These are phyloP conservation scores for Cheilosia grossa DNA, from an alignment of 2,888 invertebrate genomes.

Conservation along the genomic window DNA sequence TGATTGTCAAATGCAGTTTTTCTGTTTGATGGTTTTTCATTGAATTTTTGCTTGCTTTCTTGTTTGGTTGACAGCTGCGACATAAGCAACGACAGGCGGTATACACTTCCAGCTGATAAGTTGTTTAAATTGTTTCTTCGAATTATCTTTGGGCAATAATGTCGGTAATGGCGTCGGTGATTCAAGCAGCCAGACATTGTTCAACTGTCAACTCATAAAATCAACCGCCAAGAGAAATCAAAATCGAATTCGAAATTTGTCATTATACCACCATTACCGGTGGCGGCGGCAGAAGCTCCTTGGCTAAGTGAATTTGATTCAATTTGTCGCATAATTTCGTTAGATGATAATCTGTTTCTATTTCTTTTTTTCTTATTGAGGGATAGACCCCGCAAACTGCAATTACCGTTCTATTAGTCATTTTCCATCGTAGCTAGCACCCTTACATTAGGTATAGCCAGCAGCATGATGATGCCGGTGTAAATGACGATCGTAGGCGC, in stretches of 20 bases:
- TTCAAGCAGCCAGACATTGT: constrained; percentile 36
- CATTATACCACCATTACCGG: constrained; percentile 10
- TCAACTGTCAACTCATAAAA: constrained; percentile 44
- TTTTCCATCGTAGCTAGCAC: constrained; percentile 50
- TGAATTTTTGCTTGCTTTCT: constrained; percentile 3
- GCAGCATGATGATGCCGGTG: constrained; percentile 43
- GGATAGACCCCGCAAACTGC: constrained; percentile 53
- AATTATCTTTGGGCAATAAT: constrained; percentile 33
- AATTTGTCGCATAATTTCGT: constrained; percentile 70
- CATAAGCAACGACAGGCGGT: constrained; percentile 19
- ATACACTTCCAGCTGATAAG: constrained; percentile 17
- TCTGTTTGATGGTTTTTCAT: constrained; percentile 36
- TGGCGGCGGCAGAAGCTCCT: not conserved
- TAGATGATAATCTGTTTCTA: constrained; percentile 45
- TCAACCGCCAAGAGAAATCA: constrained; percentile 38
- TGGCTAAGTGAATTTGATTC: constrained; percentile 52
- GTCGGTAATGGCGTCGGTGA: constrained; percentile 21
- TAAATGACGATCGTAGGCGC: constrained; percentile 50
- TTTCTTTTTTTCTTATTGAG: constrained; percentile 36
- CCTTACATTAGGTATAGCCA: constrained; percentile 17
- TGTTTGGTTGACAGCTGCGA: constrained; percentile 44
- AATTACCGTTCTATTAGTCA: constrained; percentile 69
- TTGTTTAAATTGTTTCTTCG: constrained; percentile 22
- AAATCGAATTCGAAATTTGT: constrained; percentile 35
- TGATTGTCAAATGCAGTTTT: constrained; percentile 59